Percentiles rank a stretch among this genome's conserved stretches.
These are phyloP conservation scores for Drosophila mayaguana DNA, from an alignment of 2,888 invertebrate genomes.

Conservation along the genomic window DNA sequence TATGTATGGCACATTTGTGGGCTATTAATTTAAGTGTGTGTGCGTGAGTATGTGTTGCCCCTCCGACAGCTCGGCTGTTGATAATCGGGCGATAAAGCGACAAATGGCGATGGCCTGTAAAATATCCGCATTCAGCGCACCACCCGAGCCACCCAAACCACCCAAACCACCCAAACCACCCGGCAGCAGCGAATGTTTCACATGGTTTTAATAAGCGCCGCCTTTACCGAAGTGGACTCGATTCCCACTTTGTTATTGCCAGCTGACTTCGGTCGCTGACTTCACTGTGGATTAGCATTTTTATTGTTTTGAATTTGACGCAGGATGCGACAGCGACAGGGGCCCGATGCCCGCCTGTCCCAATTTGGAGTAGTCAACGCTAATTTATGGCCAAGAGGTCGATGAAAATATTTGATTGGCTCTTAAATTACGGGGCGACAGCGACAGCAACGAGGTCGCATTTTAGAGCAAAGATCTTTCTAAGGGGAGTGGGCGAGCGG, in stretches of 20 bases:
- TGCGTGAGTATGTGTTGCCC: conserved; percentile 30
- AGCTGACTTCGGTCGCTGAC: conserved; percentile 45
- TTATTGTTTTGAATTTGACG: conserved; percentile 54
- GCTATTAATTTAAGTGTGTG: conserved; percentile 68
- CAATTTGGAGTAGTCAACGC: conserved; percentile 67
- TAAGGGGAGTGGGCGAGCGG: neutral
- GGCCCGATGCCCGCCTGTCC: conserved; percentile 37
- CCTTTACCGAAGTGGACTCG: conserved; percentile 30
- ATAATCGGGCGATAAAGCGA: conserved; percentile 75
- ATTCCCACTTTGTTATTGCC: conserved; percentile 44
- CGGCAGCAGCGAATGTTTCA: conserved; percentile 22
- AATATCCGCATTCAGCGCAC: conserved; percentile 6
- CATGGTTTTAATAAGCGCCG: conserved; percentile 54
- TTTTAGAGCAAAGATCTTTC: conserved; percentile 28
- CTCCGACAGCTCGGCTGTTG: conserved; percentile 27
- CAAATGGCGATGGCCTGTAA: conserved; percentile 54
- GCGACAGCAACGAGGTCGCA: conserved; percentile 20
- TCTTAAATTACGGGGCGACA: conserved; percentile 31
- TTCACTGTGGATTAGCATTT: conserved; percentile 61
- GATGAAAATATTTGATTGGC: conserved; percentile 71
- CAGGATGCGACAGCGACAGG: conserved; percentile 51
- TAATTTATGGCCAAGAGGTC: conserved; percentile 67
- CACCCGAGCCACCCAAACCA: neutral
- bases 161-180: conserved; percentile 6
- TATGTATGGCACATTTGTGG: conserved; percentile 73